Base-by-base conservation (phyloP, 2,797 vertebrate species). In the Chanos chanos region DNA sequence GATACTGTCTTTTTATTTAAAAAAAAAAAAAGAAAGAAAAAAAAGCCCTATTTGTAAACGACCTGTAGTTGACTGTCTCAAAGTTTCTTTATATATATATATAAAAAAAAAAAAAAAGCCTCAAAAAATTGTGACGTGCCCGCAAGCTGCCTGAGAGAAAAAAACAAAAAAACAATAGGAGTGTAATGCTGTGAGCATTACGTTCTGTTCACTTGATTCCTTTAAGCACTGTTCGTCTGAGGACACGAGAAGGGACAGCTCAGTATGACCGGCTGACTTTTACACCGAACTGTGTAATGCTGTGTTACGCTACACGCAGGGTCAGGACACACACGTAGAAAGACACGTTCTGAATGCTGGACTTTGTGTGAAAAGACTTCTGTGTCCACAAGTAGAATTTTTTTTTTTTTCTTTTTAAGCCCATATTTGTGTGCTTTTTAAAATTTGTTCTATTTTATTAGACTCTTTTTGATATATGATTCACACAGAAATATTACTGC, bases 321-420 rank as follows among this genome's bases (percentile, higher is more conserved):
- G 61, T 36, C 56, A 88, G 82, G 88, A 83, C 84, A 86, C 85
- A 85, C 76, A 45, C 53, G 52, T 47, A 54, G 37, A 68, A 61
- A 56, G 48, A 60, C 57, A 63, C 52, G 55, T 43, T 53, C 37
- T 45, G 39, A 47, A 52, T 50, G 50, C 55, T 58, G 58, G 63
- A 66, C 66, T 69, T 59, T 54, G 30, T 71, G 51, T 61, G 45
- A 57, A 70, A 65, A 61, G 57, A 58, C 63, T 64, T 59, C 59
- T 60, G 43, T 70, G 60, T 72, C 70, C 21, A 55, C 24, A 39
- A 61, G 18, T 58, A 58, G 18, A 50, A 28, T 25, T 58, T 48
- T 59, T 55, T 28, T 57, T 47, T 41, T 30, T 28, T 19, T 10
- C 48, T 24, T 31, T 34, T 41, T 45, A 15, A 61, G 61, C 43